Base-by-base conservation (phyloP, 1,140 invertebrate genomes). In the Bombus waltoni region DNA sequence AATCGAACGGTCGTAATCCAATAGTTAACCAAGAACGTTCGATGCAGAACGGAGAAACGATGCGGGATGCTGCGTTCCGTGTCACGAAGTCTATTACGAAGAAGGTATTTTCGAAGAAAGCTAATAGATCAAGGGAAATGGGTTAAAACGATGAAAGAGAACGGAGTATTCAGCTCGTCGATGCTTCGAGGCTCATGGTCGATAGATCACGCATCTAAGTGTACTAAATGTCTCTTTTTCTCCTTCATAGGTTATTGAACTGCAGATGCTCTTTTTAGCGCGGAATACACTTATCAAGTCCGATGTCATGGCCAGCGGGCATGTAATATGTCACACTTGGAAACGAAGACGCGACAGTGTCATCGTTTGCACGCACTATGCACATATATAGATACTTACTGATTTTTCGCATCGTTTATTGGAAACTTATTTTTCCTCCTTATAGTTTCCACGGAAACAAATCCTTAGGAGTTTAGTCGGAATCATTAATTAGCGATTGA, bases 151-250 rank as follows among this genome's bases (percentile, higher is more conserved):
- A 47, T 73, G 87, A 90, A 91, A 91, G 91, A 90, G 87, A 88
- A 88, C 85, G 78, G 82, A 85, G 68, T 79, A 90, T 90, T 89
- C 81, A 77, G 71, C 77, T 68, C 77, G 70, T 87, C 85, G 88
- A 88, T 85, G 85, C 81, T 75, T 72, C 53, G 76, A 85, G 71
- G 42, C 73, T 87, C 83, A 74, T 76, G 79, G 76, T 89, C 90
- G 88, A 92, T 92, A 92, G 91, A 92, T 92, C 91, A 91, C 91
- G 80, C 68, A 76, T 84, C 85, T 87, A 92, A 92, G 91, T 92
- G 88, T 88, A 88, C 91, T 92, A 92, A 92, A 92, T 92, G 91
- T 92, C 89, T 86, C 89, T 83, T 84, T 84, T 76, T 79, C 81
- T 79, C 47, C 77, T 87, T 80, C 82, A 77, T 71, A 72, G 73